phyloP scores from a whole-genome alignment of 2,797 vertebrate species.

The Mastacembelus armatus region DNA sequence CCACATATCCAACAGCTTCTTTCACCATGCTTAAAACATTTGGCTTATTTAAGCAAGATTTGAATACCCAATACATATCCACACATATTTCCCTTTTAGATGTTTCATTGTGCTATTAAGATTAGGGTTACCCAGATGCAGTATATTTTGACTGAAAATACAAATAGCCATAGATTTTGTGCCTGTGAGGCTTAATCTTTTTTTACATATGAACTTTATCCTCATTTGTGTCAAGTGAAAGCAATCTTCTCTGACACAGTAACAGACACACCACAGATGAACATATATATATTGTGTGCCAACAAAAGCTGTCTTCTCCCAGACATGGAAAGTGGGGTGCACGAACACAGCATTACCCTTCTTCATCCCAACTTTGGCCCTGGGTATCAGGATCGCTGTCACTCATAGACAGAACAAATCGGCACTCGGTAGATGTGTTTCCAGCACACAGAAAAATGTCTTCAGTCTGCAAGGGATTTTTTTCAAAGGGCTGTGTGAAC shows the following conservation, averaged over 20 bases:
- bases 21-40: slow-evolving; percentile 59
- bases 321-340: slow-evolving; percentile 51
- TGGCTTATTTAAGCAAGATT: slow-evolving; percentile 63
- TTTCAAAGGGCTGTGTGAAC: slow-evolving; percentile 70
- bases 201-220: slow-evolving; percentile 56
- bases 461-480: slow-evolving; percentile 77
- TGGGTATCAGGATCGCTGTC: slow-evolving; percentile 63
- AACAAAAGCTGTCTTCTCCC: slow-evolving; percentile 61
- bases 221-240: slow-evolving; percentile 67
- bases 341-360: slow-evolving; percentile 70
- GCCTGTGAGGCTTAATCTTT: slow-evolving; percentile 42
- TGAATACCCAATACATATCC: slow-evolving; percentile 58
- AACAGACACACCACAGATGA: slow-evolving; percentile 46
- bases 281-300: slow-evolving; percentile 33
- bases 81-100: slow-evolving; percentile 32
- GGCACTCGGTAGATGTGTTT: slow-evolving; percentile 40
- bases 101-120: slow-evolving; percentile 49
- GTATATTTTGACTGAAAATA: slow-evolving; percentile 53
- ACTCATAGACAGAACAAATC: slow-evolving; percentile 51
- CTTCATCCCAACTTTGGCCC: slow-evolving; percentile 63
- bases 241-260: slow-evolving; percentile 30
- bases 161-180: slow-evolving; percentile 38
- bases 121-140: slow-evolving; percentile 24
- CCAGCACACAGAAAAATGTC: slow-evolving; percentile 57
- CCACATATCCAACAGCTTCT: slow-evolving; percentile 59